Percentiles rank a stretch among this genome's conserved stretches.
These are phyloP conservation scores for Heliothis virescens DNA, from an alignment of 1,140 invertebrate species.

Conservation along the genomic window DNA sequence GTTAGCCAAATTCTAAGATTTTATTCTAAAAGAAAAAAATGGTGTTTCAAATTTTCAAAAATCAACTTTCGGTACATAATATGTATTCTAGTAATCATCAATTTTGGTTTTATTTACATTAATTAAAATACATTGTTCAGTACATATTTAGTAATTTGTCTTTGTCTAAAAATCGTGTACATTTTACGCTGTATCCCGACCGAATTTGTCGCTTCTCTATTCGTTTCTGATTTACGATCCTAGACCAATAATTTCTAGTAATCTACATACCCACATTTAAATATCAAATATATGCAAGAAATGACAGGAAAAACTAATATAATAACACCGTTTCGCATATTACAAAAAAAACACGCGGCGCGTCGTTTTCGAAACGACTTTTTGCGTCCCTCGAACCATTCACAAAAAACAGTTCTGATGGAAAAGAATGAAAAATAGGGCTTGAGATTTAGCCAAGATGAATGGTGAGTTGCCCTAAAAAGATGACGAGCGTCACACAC, in stretches of 20 bases:
- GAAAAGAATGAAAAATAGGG: slow-evolving; percentile 32
- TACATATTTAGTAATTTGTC: no score
- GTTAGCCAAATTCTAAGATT: no score
- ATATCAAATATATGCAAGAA: background rate
- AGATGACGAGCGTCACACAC: slow-evolving; percentile 31
- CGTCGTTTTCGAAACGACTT: background rate
- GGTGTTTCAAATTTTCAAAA: no score
- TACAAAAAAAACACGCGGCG: background rate
- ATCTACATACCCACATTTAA: background rate
- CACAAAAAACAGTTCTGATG: background rate
- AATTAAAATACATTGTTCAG: no score
- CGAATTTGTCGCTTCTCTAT: slow-evolving; percentile 12
- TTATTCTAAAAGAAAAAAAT: no score
- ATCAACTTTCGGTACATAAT: no score
- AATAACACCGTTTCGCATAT: background rate
- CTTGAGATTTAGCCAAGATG: slow-evolving; percentile 53
- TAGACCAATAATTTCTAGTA: no score
- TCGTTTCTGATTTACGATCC: slow-evolving; percentile 32
- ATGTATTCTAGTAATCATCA: no score
- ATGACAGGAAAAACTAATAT: background rate
- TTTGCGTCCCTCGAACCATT: slow-evolving; percentile 26
- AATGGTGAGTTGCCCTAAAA: slow-evolving; percentile 46
- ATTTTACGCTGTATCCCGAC: background rate
- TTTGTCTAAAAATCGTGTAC: background rate
- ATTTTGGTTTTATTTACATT: no score